Evolutionary conservation across 1,140 invertebrate species (phyloP), one percentile per base, ranked within the genome.

Genomic region (Lordiphosa collinella): DNA sequence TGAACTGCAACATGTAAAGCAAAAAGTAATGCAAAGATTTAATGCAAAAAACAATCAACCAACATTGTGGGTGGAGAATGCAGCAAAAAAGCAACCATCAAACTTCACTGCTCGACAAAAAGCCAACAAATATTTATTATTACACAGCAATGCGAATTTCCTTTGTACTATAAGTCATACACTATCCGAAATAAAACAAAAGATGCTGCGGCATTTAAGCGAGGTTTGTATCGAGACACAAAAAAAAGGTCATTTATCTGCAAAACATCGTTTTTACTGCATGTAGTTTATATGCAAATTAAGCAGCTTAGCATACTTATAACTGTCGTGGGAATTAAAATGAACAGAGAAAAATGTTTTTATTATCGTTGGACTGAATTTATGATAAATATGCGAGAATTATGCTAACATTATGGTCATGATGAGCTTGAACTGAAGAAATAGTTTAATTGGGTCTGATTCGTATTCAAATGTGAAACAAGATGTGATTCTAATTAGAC

Each of bases 91-190:
- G 52, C 52, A 48, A 61, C 31, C 37, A 46, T 18, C 40, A 41
- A 40, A 37, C 51, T 44, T 52, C 41, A 51, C 31, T 54, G 38
- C 34, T 34, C 47, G 57, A 82, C 66, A 76, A 71, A 68, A 66
- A 61, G 78, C 52, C 67, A 84, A 74, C 79, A 82, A 76, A 82
- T 82, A 82, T 82, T 76, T 84, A 84, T 84, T 82, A 84, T 76
- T 82, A 68, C 78, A 82, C 65, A 71, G 74, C 47, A 71, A 56
- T 67, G 56, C 46, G 57, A 49, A 70, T 75, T 70, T 66, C 53
- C 63, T 66, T 70, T 54, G 25, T 29, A 7, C 8, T 29, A 29
- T 29, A 29, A 29, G 25, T 29, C 25, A 29, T 29, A 29, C 25
- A 29, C 25, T 29, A 29, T 29, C 25, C 25, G 25, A 29, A 8